Evolutionary conservation across 2,797 vertebrate species (phyloP), one percentile per base, ranked within the genome.

Genomic region (Halcyon badia): DNA sequence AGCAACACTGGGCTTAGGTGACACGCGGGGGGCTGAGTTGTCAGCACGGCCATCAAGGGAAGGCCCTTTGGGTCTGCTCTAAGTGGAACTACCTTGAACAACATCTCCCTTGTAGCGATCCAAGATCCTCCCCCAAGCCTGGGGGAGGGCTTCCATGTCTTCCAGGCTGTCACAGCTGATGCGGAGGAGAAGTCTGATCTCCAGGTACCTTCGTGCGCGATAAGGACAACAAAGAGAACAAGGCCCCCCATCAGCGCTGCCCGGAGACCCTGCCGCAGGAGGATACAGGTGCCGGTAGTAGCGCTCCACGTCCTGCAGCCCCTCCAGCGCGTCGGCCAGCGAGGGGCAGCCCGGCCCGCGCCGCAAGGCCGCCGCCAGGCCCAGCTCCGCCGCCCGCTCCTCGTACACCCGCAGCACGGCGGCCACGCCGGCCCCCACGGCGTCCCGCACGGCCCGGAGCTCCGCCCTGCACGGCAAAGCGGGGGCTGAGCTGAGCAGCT

Each of bases 251-350:
- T 30, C 79, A 4, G 24, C 31, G 19, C 65, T 3, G 18, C 68
- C 54, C 18, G 0, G 7, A 14, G 22, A 10, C 25, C 39, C 35
- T 51, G 0, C 12, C 22, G 2, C n/a, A 5, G 39, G 96, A 99
- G 98, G 99, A 99, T 99, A 99, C 98, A 99, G 98, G 14, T 85
- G 97, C 62, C 98, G 98, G 90, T 99, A 99, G 97, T 98, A 96
- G n/a, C 97, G 98, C 56, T 99, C 99, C 0, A 99, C 98, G 31
- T 99, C 98, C 90, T 99, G 99, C 89, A 99, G 97, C 98, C 99
- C 99, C 92, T 99, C 99, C 95, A 99, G 64, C 98, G 99, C 99
- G 60, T 99, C 99, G 1, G 99, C 98, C 89, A 99, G 84, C 1
- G 99, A 99, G 0, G 99, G 99, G 48, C 95, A 90, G 28, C 81